Conservation (phyloP, 2,113 vertebrate genomes). For the Trogon melanurus region DNA sequence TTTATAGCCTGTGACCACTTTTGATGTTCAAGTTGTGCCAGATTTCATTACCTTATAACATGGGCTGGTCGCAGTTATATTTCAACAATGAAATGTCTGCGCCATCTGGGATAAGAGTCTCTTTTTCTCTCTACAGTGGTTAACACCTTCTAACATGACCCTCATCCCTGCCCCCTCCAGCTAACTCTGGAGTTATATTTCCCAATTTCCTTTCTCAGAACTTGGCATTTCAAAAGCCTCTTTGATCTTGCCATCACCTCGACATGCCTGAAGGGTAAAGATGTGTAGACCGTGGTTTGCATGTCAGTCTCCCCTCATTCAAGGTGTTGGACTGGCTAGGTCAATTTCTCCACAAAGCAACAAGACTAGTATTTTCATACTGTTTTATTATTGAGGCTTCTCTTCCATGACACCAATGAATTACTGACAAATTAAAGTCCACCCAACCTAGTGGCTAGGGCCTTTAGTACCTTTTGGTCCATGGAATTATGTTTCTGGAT, state of each 20-base stretch:
- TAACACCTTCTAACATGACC: slow-evolving; percentile 72
- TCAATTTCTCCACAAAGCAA: slow-evolving; percentile 3
- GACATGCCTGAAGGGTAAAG: slow-evolving; percentile 51
- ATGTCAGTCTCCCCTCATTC: slow-evolving; percentile 58
- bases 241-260: slow-evolving; percentile 70
- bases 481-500: neutral
- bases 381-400: neutral
- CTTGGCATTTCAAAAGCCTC: slow-evolving; percentile 71
- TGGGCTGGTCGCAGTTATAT: slow-evolving; percentile 30
- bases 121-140: slow-evolving; percentile 60
- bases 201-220: slow-evolving; percentile 71
- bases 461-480: neutral
- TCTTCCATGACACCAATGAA: neutral
- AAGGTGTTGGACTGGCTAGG: slow-evolving; percentile 51
- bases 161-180: slow-evolving; percentile 59
- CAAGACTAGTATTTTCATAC: neutral
- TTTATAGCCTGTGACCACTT: slow-evolving; percentile 63
- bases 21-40: slow-evolving; percentile 62
- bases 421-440: slow-evolving; percentile 8
- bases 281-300: slow-evolving; percentile 50
- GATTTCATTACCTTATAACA: slow-evolving; percentile 63
- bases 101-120: slow-evolving; percentile 59
- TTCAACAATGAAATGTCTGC: slow-evolving; percentile 64
- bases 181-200: slow-evolving; percentile 69
- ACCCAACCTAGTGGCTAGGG: neutral